These are phyloP conservation scores for Cranoglanis bouderius DNA, from an alignment of 2,113 vertebrate genomes.

Conservation along the genomic window DNA sequence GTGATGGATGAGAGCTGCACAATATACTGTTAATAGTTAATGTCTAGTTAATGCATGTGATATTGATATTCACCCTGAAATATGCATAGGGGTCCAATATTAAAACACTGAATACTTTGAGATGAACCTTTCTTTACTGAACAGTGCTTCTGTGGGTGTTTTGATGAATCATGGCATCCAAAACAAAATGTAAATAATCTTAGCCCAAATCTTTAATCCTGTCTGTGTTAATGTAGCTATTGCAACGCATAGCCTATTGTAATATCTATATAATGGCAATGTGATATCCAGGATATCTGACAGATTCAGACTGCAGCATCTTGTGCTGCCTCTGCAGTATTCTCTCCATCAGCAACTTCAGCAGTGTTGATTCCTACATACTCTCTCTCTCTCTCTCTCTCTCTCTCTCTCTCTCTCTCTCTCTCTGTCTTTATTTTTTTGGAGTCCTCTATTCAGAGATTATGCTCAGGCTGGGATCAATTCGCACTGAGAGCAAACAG, in stretches of 20 bases:
- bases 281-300: not conserved
- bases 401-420: not conserved
- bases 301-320: not conserved
- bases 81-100: not conserved
- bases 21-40: not conserved
- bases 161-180: conserved; percentile 13
- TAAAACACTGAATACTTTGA: not conserved
- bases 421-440: not conserved
- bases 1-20: not conserved
- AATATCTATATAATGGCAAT: not conserved
- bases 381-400: no score
- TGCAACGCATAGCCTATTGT: no score
- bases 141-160: not conserved
- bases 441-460: not conserved
- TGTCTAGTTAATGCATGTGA: not conserved
- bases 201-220: not conserved
- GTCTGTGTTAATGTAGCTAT: not conserved
- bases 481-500: conserved; percentile 5
- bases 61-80: not conserved
- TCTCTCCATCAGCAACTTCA: not conserved
- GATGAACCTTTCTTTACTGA: not conserved
- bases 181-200: not conserved
- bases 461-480: not conserved
- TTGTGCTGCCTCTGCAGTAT: not conserved
- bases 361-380: not conserved